phyloP scores from a whole-genome alignment of 1,140 invertebrate genomes.

The Metopolophium dirhodum region DNA sequence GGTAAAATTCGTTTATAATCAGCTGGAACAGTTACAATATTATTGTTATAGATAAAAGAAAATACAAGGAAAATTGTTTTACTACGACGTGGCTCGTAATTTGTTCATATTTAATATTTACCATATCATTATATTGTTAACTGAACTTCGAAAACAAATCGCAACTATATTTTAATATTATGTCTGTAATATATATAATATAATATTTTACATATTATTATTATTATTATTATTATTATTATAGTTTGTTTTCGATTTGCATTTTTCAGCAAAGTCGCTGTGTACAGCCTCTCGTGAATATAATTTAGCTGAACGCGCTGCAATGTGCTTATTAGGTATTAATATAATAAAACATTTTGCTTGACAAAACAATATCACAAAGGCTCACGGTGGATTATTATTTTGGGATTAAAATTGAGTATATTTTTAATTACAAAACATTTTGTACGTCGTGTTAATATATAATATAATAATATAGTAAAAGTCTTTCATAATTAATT shows the following conservation, averaged over 20 bases:
- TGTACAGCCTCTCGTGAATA: neutral
- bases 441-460: neutral
- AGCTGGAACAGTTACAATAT: neutral
- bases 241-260: neutral
- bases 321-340: neutral
- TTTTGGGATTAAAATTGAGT: neutral
- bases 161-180: no score
- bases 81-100: neutral
- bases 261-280: neutral
- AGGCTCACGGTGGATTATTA: neutral
- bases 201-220: no score
- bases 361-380: neutral
- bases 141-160: neutral
- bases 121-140: neutral
- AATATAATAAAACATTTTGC: neutral
- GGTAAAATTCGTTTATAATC: neutral
- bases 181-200: no score
- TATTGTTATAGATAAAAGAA: neutral
- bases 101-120: neutral
- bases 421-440: constrained; percentile 13
- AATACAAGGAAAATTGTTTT: neutral
- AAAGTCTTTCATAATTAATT: constrained; percentile 1
- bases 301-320: neutral
- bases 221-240: neutral
- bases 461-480: neutral